phyloP scores from a whole-genome alignment of 1,140 invertebrate genomes.

The Eulimnadia texana region DNA sequence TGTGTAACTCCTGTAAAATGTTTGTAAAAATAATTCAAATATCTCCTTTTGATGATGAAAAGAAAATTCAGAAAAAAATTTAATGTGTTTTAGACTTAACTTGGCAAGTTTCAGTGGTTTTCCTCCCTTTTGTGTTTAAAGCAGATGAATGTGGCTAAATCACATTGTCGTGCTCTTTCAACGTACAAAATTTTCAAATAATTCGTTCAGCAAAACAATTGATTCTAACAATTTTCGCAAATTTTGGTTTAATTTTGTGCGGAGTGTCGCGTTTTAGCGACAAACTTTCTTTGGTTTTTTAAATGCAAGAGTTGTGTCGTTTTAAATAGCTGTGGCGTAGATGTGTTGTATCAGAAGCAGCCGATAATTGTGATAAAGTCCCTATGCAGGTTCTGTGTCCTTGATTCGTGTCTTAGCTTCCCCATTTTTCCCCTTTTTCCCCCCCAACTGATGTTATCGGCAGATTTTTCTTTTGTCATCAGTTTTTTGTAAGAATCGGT shows the following conservation, averaged over 20 bases:
- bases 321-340: too few relatives aligned
- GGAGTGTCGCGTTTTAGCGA: not conserved
- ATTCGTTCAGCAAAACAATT: too few relatives aligned
- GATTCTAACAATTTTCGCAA: too few relatives aligned
- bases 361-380: not conserved
- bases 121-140: not conserved
- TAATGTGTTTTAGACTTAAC: too few relatives aligned
- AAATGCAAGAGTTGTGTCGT: too few relatives aligned
- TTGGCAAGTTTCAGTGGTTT: too few relatives aligned
- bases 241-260: too few relatives aligned
- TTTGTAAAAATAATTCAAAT: not conserved
- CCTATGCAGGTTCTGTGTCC: not conserved
- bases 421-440: not conserved
- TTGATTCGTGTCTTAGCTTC: not conserved
- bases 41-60: not conserved
- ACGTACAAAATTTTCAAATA: not conserved
- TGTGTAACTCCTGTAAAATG: too few relatives aligned
- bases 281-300: too few relatives aligned
- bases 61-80: not conserved
- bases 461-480: too few relatives aligned
- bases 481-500: too few relatives aligned
- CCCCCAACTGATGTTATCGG: too few relatives aligned
- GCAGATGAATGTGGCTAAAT: not conserved
- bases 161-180: not conserved
- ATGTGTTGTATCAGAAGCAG: not conserved